Conservation (phyloP, 2,113 vertebrate genomes). For the Trochalopteron elliotii region DNA sequence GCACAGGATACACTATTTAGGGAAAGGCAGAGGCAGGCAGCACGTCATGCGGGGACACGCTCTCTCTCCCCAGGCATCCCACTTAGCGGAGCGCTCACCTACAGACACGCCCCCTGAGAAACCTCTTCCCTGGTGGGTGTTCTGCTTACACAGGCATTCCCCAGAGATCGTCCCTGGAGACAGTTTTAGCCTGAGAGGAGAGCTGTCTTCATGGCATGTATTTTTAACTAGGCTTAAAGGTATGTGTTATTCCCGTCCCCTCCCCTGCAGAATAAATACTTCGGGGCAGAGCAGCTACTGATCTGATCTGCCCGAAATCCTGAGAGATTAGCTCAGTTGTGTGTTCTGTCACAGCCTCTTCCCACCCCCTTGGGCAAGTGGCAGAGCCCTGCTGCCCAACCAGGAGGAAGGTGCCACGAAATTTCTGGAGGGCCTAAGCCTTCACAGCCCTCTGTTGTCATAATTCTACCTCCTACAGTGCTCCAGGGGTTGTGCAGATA, state of each 20-base stretch:
- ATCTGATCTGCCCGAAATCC: background rate
- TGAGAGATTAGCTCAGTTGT: background rate
- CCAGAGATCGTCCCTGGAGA: constrained; percentile 23
- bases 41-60: accelerated
- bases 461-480: accelerated
- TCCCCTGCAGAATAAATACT: constrained; percentile 2
- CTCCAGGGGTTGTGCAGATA: background rate
- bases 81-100: background rate
- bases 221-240: constrained; percentile 30
- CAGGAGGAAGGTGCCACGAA: background rate
- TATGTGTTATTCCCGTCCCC: background rate
- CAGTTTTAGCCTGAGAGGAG: background rate
- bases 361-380: accelerated
- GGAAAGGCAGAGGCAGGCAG: background rate
- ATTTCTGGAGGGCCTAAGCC: background rate
- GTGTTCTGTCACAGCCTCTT: background rate
- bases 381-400: background rate
- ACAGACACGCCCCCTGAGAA: background rate
- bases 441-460: background rate
- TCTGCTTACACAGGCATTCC: constrained; percentile 6
- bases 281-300: background rate
- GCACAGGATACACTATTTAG: accelerated
- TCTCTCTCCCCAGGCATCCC: background rate
- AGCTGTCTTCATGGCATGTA: background rate
- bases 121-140: background rate